Conservation (phyloP, 2,888 invertebrate genomes). For the Epinotia ramella region DNA sequence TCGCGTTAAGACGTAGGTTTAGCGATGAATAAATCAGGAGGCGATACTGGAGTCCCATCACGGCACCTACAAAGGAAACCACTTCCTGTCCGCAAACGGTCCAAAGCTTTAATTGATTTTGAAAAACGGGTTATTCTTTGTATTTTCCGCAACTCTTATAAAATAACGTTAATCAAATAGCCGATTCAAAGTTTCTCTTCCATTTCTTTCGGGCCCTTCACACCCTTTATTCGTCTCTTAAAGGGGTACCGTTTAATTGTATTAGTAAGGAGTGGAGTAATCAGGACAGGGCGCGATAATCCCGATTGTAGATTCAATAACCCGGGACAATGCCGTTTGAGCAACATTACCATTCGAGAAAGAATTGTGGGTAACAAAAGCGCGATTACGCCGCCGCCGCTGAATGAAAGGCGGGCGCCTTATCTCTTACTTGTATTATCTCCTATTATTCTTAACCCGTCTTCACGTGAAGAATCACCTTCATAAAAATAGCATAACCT, state of each 20-base stretch:
- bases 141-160: conserved; percentile 28
- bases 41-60: background rate
- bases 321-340: conserved; percentile 68
- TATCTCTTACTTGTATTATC: conserved; percentile 33
- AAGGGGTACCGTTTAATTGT: conserved; percentile 41
- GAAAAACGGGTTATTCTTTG: conserved; percentile 18
- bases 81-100: background rate
- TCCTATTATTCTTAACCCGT: conserved; percentile 31
- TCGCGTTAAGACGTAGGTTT: conserved; percentile 25
- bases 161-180: conserved; percentile 43
- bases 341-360: conserved; percentile 61
- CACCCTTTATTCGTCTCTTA: conserved; percentile 41
- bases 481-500: background rate
- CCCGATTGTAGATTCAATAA: conserved; percentile 69
- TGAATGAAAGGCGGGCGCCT: background rate
- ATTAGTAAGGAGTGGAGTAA: conserved; percentile 45
- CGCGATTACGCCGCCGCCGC: conserved; percentile 15
- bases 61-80: conserved; percentile 7
- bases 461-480: conserved; percentile 12
- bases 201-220: conserved; percentile 22
- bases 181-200: conserved; percentile 40
- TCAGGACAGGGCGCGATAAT: conserved; percentile 58
- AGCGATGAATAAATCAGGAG: conserved; percentile 27
- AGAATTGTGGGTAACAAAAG: conserved; percentile 32
- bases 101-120: conserved; percentile 22